phyloP scores from a whole-genome alignment of 1,140 invertebrate genomes.

The Kradibia gibbosae region DNA sequence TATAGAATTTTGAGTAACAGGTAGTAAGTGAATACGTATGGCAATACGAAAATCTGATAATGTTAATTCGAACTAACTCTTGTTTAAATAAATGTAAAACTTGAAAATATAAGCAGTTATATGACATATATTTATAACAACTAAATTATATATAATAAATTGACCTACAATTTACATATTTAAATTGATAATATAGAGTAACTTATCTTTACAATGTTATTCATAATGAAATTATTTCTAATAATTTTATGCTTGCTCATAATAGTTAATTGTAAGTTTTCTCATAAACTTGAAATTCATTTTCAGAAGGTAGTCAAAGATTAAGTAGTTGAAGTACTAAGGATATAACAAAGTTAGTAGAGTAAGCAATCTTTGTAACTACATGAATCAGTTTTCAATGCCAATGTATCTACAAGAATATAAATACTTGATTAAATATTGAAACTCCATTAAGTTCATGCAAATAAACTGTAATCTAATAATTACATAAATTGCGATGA shows the following conservation, averaged over 20 bases:
- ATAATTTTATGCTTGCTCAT: constrained; percentile 4
- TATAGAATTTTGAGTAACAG: no score
- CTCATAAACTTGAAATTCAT: constrained; percentile 14
- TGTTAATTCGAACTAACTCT: no score
- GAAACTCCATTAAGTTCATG: no score
- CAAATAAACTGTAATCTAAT: no score
- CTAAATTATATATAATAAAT: no score
- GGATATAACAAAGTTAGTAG: constrained; percentile 13
- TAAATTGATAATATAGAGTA: background rate
- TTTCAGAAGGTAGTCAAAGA: background rate
- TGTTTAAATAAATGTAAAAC: no score
- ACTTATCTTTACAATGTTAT: background rate
- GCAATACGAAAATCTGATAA: no score
- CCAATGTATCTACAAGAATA: background rate
- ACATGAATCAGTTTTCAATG: constrained; percentile 35
- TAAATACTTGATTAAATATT: background rate
- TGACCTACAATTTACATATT: no score
- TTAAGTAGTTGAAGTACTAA: constrained; percentile 30
- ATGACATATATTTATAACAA: no score
- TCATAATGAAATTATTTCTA: constrained; percentile 9
- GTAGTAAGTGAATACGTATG: no score
- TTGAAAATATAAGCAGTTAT: no score
- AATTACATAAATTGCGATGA: no score
- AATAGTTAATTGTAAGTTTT: constrained; percentile 21
- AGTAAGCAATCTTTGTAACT: constrained; percentile 32